Conservation (phyloP, 2,888 invertebrate genomes). For the Taphrorychus bicolor region DNA sequence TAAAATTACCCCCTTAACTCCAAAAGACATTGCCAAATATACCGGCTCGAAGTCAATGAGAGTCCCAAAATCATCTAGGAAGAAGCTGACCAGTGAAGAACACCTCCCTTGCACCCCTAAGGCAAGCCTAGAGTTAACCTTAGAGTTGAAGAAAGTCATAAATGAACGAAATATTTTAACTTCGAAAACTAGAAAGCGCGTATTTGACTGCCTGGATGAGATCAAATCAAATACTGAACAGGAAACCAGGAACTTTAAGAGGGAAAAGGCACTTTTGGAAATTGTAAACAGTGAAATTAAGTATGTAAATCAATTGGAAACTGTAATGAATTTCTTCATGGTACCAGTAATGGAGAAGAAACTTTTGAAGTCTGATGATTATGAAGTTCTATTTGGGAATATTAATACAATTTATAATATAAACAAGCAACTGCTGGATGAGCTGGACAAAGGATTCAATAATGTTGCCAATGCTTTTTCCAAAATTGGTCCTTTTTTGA, state of each 20-base stretch:
- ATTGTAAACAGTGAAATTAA: constrained; percentile 73
- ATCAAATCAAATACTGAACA: constrained; percentile 54
- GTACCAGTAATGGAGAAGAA: constrained; percentile 64
- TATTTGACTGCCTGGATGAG: constrained; percentile 66
- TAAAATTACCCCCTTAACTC: constrained; percentile 25
- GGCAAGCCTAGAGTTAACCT: constrained; percentile 62
- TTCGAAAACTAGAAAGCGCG: constrained; percentile 66
- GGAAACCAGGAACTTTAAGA: constrained; percentile 54
- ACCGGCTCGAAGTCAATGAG: neutral
- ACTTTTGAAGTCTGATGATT: constrained; percentile 62
- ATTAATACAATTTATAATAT: constrained; percentile 70
- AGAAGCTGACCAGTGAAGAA: constrained; percentile 15
- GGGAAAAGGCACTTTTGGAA: constrained; percentile 68
- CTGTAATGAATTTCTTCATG: constrained; percentile 70
- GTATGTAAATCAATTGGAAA: constrained; percentile 72
- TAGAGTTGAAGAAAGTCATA: constrained; percentile 67
- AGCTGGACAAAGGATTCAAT: constrained; percentile 64
- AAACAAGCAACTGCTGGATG: constrained; percentile 67
- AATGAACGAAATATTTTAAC: constrained; percentile 69
- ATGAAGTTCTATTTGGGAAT: constrained; percentile 68
- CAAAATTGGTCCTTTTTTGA: constrained; percentile 77
- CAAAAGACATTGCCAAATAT: constrained; percentile 18
- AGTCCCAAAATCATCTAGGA: neutral
- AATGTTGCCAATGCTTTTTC: constrained; percentile 72
- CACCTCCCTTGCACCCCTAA: constrained; percentile 66